Evolutionary conservation across 2,888 invertebrate genomes (phyloP), one percentile per base, ranked within the genome.

Genomic region (Eupeodes luniger): DNA sequence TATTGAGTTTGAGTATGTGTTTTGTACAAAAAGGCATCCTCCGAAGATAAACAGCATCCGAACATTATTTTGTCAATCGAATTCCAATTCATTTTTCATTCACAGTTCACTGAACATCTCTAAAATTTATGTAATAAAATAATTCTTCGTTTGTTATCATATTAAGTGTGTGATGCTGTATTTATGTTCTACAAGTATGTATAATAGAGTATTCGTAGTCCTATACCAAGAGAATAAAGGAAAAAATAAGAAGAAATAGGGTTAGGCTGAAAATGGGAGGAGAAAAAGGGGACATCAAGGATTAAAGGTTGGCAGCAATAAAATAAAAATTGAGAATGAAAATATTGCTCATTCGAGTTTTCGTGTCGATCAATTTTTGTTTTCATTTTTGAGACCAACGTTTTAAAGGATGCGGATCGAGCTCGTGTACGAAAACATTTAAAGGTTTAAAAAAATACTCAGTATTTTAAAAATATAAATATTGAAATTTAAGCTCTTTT

Each of bases 81-180:
- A 90, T 91, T 92, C 91, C 92, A 92, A 92, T 93, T 92, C 92
- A 92, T 93, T 92, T 92, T 92, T 93, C 92, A 92, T 92, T 92
- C 91, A 92, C 92, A 91, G 91, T 91, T 92, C 91, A 91, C 89
- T 92, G 91, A 90, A 85, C 90, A 90, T 90, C 90, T 90, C 90
- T 90, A 89, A 90, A 89, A 89, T 89, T 75, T 89, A 83, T 81
- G 89, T 89, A 90, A 90, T 90, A 91, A 91, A 91, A 90, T 90
- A 90, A 90, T 89, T 83, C 85, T 85, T 85, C 81, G 88, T 85
- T 81, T 88, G 88, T 88, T 88, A 85, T 85, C 85, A 85, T 66
- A 66, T 66, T 70, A 70, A 70, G 70, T 70, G 55, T 69, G n/a
- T 67, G 34, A 0, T 83, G 74, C 9, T 69, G 62, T 34, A n/a